phyloP scores from a whole-genome alignment of 2,797 vertebrate genomes.

The Uromys caudimaculatus region DNA sequence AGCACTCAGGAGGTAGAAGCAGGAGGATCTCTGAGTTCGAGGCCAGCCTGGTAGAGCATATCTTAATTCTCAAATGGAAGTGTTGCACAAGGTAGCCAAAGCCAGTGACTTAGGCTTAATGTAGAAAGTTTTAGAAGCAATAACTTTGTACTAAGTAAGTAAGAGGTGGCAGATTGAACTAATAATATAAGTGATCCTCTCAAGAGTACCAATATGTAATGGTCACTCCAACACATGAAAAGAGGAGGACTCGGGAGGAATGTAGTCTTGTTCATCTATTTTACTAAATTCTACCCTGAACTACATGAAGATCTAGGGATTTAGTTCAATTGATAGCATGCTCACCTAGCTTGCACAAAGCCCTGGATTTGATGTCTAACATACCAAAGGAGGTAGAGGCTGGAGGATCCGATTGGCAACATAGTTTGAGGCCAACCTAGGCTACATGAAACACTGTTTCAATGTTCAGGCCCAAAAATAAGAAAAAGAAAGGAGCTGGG shows the following conservation, averaged over 20 bases:
- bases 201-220: neutral
- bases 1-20: neutral
- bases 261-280: neutral
- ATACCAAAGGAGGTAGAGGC: neutral
- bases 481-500: neutral
- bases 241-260: neutral
- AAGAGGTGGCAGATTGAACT: neutral
- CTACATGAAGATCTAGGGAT: neutral
- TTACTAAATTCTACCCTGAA: constrained; percentile 37
- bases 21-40: too few species aligned
- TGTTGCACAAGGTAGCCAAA: constrained; percentile 30
- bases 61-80: constrained; percentile 46
- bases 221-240: neutral
- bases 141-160: neutral
- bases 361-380: neutral
- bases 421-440: neutral
- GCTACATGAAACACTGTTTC: neutral
- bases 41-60: neutral
- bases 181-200: neutral
- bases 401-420: neutral
- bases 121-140: neutral
- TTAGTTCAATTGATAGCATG: neutral
- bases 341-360: neutral
- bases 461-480: neutral
- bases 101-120: constrained; percentile 1